Percentiles rank a stretch among this genome's conserved stretches.
These are phyloP conservation scores for Thecocarcelia acutangulata DNA, from an alignment of 2,888 invertebrate genomes.

Conservation along the genomic window DNA sequence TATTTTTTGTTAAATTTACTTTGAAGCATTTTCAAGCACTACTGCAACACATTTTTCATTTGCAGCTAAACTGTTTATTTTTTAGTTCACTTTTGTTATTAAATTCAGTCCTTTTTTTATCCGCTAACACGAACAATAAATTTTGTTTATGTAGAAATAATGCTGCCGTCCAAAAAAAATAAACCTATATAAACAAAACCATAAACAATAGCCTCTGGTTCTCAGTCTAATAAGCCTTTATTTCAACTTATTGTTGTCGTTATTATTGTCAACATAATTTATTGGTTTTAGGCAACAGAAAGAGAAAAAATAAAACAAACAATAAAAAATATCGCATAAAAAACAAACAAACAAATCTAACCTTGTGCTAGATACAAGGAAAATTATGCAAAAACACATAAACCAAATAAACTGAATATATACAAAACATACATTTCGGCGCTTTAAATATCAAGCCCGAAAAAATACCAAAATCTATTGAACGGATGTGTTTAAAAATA, in stretches of 20 bases:
- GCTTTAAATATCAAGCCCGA: neutral
- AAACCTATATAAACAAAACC: constrained; percentile 14
- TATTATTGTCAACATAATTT: constrained; percentile 52
- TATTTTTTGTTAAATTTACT: too few species aligned
- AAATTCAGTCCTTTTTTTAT: neutral
- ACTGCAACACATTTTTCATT: too few species aligned
- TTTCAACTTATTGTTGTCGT: constrained; percentile 12
- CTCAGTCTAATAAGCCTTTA: constrained; percentile 27
- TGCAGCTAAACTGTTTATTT: too few species aligned
- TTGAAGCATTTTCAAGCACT: too few species aligned
- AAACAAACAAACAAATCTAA: constrained; percentile 8
- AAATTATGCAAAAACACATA: neutral
- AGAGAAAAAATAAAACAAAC: neutral
- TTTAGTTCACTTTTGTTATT: too few species aligned
- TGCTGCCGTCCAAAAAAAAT: neutral
- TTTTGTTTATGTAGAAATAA: neutral
- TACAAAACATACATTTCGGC: neutral
- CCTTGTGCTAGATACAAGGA: constrained; percentile 20
- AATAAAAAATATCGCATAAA: constrained; percentile 16
- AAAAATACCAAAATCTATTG: constrained; percentile 9
- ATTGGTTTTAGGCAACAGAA: constrained; percentile 13
- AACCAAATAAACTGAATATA: neutral
- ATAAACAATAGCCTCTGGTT: constrained; percentile 32
- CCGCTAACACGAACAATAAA: constrained; percentile 25
- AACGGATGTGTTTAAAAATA: constrained; percentile 1